Evolutionary conservation across 2,888 invertebrate species (phyloP).

Genomic region (Himalopsyche japonica): DNA sequence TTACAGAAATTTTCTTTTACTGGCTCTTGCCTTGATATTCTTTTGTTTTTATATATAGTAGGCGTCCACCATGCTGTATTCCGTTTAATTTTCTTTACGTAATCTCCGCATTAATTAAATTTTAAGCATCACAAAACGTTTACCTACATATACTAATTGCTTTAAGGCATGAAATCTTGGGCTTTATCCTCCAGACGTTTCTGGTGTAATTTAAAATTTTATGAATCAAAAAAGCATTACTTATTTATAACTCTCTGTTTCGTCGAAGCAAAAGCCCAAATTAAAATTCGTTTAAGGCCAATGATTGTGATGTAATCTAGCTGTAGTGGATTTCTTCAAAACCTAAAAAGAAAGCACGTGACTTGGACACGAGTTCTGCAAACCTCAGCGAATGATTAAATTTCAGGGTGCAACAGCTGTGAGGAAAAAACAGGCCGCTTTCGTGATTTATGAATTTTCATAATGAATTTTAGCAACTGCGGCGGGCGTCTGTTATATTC

Average conservation of each 20-base stretch:
- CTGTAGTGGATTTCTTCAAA: background rate
- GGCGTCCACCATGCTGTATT: background rate
- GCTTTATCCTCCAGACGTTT: background rate
- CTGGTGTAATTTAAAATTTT: background rate
- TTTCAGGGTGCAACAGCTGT: conserved; percentile 33
- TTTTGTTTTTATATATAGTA: background rate
- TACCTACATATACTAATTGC: background rate
- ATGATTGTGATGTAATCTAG: background rate
- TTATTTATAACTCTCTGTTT: background rate
- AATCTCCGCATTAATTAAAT: background rate
- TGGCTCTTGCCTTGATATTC: no score
- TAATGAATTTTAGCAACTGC: conserved; percentile 28
- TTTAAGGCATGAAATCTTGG: background rate
- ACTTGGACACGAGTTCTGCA: background rate
- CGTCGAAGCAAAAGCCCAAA: background rate
- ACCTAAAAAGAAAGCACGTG: background rate
- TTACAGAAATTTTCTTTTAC: no score
- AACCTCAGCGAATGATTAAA: conserved; percentile 30
- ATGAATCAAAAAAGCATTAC: background rate
- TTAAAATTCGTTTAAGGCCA: background rate
- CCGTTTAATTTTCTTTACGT: background rate
- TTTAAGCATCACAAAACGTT: background rate
- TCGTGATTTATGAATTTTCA: conserved; percentile 38
- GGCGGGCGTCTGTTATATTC: background rate
- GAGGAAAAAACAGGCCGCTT: conserved; percentile 24